Conservation (phyloP, 2,888 invertebrate genomes). For the Folsomia candida region DNA sequence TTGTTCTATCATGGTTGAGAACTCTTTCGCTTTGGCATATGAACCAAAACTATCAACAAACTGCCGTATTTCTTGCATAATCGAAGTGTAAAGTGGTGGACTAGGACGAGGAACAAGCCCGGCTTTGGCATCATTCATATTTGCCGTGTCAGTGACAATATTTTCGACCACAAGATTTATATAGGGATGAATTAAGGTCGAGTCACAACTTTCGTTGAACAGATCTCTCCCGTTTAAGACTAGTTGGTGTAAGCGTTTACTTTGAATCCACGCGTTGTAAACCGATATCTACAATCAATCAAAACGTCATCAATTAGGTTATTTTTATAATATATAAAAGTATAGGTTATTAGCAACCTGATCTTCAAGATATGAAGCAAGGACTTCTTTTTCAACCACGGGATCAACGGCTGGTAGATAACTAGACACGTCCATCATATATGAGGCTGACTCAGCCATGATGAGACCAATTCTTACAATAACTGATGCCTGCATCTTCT, state of each 20-base stretch:
- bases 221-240: constrained; percentile 36
- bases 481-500: neutral
- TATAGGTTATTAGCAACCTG: too few relatives aligned
- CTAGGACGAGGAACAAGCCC: constrained; percentile 49
- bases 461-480: constrained; percentile 32
- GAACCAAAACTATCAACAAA: constrained; percentile 55
- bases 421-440: constrained; percentile 47
- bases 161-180: constrained; percentile 20
- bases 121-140: constrained; percentile 29
- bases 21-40: constrained; percentile 32
- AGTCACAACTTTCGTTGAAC: constrained; percentile 17
- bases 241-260: constrained; percentile 36
- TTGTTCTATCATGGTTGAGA: constrained; percentile 21
- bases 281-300: constrained; percentile 41
- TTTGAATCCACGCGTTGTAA: constrained; percentile 39
- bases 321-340: too few relatives aligned
- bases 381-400: constrained; percentile 71
- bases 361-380: constrained; percentile 67
- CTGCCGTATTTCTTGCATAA: constrained; percentile 57
- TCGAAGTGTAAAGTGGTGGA: constrained; percentile 46
- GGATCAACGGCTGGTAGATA: constrained; percentile 75
- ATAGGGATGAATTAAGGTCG: constrained; percentile 33
- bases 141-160: constrained; percentile 11
- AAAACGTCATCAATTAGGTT: too few relatives aligned
- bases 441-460: constrained; percentile 36